phyloP scores from a whole-genome alignment of 2,113 vertebrate species.

The Microtus pennsylvanicus region DNA sequence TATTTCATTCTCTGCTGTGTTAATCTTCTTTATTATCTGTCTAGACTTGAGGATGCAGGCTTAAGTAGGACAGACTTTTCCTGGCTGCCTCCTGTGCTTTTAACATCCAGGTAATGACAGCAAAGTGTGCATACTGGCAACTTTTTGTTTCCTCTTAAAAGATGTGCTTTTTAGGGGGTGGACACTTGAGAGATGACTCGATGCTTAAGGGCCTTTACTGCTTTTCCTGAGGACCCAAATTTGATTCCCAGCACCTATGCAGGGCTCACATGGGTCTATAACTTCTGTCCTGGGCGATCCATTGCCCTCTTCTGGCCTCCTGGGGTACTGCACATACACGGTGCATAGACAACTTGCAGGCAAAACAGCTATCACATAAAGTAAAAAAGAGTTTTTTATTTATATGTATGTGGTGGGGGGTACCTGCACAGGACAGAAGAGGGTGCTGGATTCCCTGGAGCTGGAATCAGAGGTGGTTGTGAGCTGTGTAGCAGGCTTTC shows the following conservation, averaged over 20 bases:
- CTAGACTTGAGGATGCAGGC: not conserved
- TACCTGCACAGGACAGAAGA: not conserved
- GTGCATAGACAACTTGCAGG: not conserved
- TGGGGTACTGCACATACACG: not conserved
- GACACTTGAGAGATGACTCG: too few relatives aligned
- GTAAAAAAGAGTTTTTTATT: not conserved
- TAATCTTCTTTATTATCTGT: accelerated
- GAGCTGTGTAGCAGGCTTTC: not conserved
- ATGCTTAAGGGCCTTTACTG: not conserved
- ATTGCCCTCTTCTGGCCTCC: not conserved
- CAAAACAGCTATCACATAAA: not conserved
- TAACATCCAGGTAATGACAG: not conserved
- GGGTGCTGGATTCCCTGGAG: too few relatives aligned
- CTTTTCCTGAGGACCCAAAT: not conserved
- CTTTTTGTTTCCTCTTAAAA: not conserved
- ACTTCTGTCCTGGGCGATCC: not conserved
- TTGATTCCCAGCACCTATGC: not conserved
- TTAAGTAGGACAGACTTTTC: not conserved
- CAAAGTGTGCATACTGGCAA: not conserved
- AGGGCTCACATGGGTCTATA: not conserved
- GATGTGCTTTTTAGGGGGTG: not conserved
- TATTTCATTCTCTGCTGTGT: too few relatives aligned
- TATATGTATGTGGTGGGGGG: not conserved
- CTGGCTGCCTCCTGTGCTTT: not conserved
- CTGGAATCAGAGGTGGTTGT: not conserved